phyloP scores from a whole-genome alignment of 2,113 vertebrate species.

The Laticauda colubrina region DNA sequence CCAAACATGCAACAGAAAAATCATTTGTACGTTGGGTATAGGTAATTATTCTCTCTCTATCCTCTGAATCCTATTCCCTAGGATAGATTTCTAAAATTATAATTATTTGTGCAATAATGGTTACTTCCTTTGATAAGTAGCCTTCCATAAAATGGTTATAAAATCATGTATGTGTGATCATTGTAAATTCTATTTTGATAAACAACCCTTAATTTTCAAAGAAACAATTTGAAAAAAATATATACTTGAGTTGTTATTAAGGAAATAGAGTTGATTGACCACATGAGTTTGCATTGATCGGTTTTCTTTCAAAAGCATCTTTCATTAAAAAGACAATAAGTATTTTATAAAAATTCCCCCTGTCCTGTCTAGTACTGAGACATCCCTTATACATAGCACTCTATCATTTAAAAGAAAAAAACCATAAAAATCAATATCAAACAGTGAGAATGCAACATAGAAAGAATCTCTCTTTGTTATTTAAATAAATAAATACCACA shows the following conservation, averaged over 20 bases:
- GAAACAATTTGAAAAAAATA: background rate
- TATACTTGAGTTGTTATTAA: background rate
- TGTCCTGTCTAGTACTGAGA: background rate
- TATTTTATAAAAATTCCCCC: background rate
- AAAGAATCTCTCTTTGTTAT: background rate
- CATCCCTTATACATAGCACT: background rate
- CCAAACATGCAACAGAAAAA: background rate
- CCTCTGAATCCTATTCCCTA: background rate
- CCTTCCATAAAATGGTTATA: background rate
- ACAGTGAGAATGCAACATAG: background rate
- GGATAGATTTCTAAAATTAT: background rate
- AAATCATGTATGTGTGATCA: background rate
- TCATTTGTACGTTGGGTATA: background rate
- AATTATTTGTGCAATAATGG: constrained; percentile 28
- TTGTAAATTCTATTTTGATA: constrained; percentile 8
- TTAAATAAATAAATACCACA: background rate
- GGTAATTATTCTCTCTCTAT: background rate
- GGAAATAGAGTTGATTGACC: background rate
- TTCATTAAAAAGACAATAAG: background rate
- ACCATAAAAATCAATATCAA: background rate
- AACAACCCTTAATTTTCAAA: background rate
- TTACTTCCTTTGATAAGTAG: constrained; percentile 27
- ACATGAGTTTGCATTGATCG: background rate
- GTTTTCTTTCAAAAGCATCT: background rate
- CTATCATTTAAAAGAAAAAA: background rate